phyloP scores from a whole-genome alignment of 2,888 invertebrate species.

The Tetragonisca angustula region DNA sequence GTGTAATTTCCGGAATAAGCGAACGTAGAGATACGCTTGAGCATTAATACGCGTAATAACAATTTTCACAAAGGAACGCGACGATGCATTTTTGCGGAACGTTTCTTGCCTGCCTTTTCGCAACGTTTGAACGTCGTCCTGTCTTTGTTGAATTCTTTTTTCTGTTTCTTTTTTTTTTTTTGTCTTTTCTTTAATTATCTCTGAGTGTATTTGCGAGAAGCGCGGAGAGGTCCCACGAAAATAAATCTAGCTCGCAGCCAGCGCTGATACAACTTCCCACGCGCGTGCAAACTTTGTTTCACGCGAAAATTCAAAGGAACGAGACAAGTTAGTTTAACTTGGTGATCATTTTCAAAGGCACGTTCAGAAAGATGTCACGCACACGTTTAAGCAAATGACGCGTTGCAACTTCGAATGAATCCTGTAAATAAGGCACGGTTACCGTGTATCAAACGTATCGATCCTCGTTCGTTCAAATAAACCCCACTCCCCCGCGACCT shows the following conservation, averaged over 20 bases:
- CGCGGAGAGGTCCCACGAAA: too few species aligned
- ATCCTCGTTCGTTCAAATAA: conserved; percentile 10
- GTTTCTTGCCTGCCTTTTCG: not conserved
- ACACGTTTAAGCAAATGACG: not conserved
- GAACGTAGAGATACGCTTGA: not conserved
- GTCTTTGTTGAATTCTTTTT: not conserved
- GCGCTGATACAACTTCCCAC: too few species aligned
- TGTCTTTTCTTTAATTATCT: not conserved
- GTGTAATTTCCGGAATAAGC: not conserved
- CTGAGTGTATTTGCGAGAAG: not conserved
- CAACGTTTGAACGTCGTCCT: conserved; percentile 1
- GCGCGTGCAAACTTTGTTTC: too few species aligned
- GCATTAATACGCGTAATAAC: not conserved
- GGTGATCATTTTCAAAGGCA: too few species aligned
- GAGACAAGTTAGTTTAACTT: too few species aligned
- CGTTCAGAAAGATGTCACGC: conserved; percentile 1
- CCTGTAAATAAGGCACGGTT: not conserved
- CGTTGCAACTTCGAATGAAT: not conserved
- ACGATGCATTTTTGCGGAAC: not conserved
- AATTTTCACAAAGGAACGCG: conserved; percentile 2
- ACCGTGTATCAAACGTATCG: not conserved
- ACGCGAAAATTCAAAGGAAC: too few species aligned
- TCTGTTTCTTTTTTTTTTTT: too few species aligned
- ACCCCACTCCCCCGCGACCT: not conserved
- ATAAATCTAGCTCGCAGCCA: too few species aligned